Base-by-base conservation (phyloP, 2,797 vertebrate species). In the Sebastes oblongus region DNA sequence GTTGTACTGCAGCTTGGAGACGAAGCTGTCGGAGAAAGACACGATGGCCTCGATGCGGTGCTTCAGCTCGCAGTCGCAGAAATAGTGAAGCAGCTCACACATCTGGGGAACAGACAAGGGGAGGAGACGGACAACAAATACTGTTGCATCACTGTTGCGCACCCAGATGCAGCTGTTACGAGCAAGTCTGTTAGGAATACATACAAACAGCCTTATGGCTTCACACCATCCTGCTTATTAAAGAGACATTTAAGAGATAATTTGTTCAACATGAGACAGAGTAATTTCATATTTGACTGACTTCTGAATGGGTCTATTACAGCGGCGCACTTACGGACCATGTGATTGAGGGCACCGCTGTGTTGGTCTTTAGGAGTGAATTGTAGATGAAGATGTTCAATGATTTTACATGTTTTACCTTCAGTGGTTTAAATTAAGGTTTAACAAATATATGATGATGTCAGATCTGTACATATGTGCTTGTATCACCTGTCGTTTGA, bases 51-150 rank as follows among this genome's bases (percentile, higher is more conserved):
- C 98, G 80, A 99, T 98, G 58, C 98, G 96, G 34, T 99, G 98
- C 91, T 98, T 98, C 72, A 99, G 95, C 89, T 99, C 98, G 80
- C 98, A 99, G 95, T 99, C 98, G 85, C 98, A 99, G 95, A 99
- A 98, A 82, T 99, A 99, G 95, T 97, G 98, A 58, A 99, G 97
- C 66, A 99, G 96, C 90, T 99, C 97, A 55, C 98, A 99, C 98
- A 99, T 99, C 98, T 99, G 94, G 22, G 29, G 68, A 70, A 8
- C 52, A 85, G 68, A 87, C 73, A 27, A 16, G 61, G 59, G 69
- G 30, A 69, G 77, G 72, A 72, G 82, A 78, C 39, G n/a, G 8
- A 68, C 61, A 22, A 36, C 70, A 65, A 42, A 66, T 11, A 39
- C 1, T 0, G 36, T 62, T 66, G 30, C 60, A 71, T 90, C 62